These are phyloP conservation scores for Antennarius striatus DNA, from an alignment of 2,113 vertebrate species.

Conservation along the genomic window DNA sequence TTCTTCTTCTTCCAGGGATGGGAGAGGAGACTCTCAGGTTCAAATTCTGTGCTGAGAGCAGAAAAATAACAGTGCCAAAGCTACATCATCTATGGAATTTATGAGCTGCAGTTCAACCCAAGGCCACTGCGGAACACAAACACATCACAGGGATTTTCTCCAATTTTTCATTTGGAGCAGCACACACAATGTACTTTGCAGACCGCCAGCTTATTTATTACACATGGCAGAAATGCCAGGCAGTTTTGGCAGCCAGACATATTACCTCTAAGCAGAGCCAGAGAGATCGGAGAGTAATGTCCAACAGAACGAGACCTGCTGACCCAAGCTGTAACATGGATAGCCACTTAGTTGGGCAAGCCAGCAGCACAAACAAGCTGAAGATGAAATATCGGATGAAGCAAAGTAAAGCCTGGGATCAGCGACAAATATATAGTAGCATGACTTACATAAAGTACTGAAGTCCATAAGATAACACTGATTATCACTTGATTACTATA, in stretches of 20 bases:
- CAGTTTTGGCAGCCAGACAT: slow-evolving; percentile 70
- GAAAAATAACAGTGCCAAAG: slow-evolving; percentile 74
- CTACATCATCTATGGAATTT: slow-evolving; percentile 81
- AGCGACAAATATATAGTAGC: slow-evolving; percentile 46
- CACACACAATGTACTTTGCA: slow-evolving; percentile 69
- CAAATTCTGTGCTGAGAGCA: slow-evolving; percentile 60
- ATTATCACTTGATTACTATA: slow-evolving; percentile 41
- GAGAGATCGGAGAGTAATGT: slow-evolving; percentile 72
- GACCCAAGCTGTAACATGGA: slow-evolving; percentile 66
- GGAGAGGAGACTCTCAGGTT: slow-evolving; percentile 69
- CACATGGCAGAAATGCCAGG: slow-evolving; percentile 78
- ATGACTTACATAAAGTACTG: slow-evolving; percentile 43
- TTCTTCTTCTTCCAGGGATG: slow-evolving; percentile 46
- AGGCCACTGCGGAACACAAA: slow-evolving; percentile 79
- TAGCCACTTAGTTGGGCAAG: slow-evolving; percentile 60
- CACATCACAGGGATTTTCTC: slow-evolving; percentile 78
- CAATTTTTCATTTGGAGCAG: slow-evolving; percentile 77
- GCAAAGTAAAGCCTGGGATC: slow-evolving; percentile 37
- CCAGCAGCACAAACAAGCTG: slow-evolving; percentile 52
- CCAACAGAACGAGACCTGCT: slow-evolving; percentile 66
- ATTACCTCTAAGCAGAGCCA: slow-evolving; percentile 73
- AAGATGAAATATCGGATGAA: slow-evolving; percentile 56
- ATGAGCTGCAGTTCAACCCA: slow-evolving; percentile 78
- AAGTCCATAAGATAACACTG: slow-evolving; percentile 39
- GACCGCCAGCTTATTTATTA: slow-evolving; percentile 79